Percentiles rank a stretch among this genome's conserved stretches.
These are phyloP conservation scores for Calameuta idolon DNA, from an alignment of 2,888 invertebrate species.

Conservation along the genomic window DNA sequence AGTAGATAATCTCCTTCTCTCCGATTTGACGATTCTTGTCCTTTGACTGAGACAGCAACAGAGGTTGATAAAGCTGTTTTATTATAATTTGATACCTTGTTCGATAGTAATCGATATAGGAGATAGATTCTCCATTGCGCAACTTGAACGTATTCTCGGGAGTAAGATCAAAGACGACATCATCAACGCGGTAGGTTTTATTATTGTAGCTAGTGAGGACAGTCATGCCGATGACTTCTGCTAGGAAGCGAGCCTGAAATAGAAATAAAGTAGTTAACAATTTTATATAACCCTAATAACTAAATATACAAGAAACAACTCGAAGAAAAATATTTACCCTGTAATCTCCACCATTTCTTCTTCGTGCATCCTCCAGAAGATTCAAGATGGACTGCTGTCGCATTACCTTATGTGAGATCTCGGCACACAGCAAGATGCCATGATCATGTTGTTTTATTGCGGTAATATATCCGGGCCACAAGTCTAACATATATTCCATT, in stretches of 20 bases:
- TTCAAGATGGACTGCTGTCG: conserved; percentile 80
- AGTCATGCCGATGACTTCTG: conserved; percentile 68
- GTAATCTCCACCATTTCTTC: conserved; percentile 67
- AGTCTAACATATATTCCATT: conserved; percentile 74
- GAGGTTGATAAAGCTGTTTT: conserved; percentile 76
- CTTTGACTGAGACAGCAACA: conserved; percentile 80
- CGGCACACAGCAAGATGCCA: conserved; percentile 81
- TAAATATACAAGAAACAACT: conserved; percentile 5
- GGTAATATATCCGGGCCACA: conserved; percentile 90
- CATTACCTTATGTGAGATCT: conserved; percentile 87
- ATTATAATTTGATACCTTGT: conserved; percentile 78
- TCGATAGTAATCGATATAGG: conserved; percentile 76
- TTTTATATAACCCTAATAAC: background rate
- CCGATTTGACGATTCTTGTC: conserved; percentile 80
- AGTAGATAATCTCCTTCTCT: conserved; percentile 73
- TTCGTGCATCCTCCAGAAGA: conserved; percentile 71
- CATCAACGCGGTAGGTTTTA: conserved; percentile 79
- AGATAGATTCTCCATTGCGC: conserved; percentile 69
- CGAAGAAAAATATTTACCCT: conserved; percentile 55
- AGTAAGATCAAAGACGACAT: conserved; percentile 74
- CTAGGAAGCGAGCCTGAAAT: background rate
- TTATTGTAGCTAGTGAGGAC: conserved; percentile 86
- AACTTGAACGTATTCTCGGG: conserved; percentile 74
- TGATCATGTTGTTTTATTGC: conserved; percentile 86
- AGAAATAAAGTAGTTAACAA: background rate